phyloP scores from a whole-genome alignment of 2,888 invertebrate species.

The Napeogenes sylphis region DNA sequence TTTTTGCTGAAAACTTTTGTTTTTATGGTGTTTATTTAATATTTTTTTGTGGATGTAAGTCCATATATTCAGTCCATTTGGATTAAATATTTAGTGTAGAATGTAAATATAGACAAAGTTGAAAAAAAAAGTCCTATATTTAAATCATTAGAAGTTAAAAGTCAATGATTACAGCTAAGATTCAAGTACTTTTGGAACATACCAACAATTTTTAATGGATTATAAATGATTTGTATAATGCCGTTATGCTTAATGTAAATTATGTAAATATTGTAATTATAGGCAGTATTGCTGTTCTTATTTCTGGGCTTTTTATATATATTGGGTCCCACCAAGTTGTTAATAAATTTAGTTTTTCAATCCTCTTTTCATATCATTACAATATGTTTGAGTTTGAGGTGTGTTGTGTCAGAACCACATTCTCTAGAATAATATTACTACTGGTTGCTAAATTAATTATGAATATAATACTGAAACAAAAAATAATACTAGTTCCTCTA shows the following conservation, averaged over 20 bases:
- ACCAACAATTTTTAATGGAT: not conserved
- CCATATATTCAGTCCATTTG: conserved; percentile 12
- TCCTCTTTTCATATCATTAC: conserved; percentile 8
- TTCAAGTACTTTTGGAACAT: not conserved
- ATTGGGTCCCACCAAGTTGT: not conserved
- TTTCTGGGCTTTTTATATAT: conserved; percentile 1
- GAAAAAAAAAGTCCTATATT: conserved; percentile 27
- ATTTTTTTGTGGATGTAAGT: conserved; percentile 5
- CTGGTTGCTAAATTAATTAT: too few species aligned
- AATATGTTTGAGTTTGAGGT: not conserved
- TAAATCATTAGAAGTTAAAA: conserved; percentile 1
- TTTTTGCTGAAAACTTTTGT: conserved; percentile 12
- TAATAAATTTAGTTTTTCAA: not conserved
- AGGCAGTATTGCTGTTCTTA: conserved; percentile 45
- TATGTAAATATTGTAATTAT: conserved; percentile 65
- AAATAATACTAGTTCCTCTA: too few species aligned
- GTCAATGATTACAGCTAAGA: conserved; percentile 6
- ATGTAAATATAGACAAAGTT: conserved; percentile 22
- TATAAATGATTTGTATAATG: not conserved
- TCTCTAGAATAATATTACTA: too few species aligned
- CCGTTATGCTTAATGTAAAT: conserved; percentile 47
- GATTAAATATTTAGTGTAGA: conserved; percentile 5
- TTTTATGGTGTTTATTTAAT: conserved; percentile 16
- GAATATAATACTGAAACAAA: too few species aligned
- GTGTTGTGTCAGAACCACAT: too few species aligned